phyloP scores from a whole-genome alignment of 2,797 vertebrate genomes.

The Triplophysa bombifrons region DNA sequence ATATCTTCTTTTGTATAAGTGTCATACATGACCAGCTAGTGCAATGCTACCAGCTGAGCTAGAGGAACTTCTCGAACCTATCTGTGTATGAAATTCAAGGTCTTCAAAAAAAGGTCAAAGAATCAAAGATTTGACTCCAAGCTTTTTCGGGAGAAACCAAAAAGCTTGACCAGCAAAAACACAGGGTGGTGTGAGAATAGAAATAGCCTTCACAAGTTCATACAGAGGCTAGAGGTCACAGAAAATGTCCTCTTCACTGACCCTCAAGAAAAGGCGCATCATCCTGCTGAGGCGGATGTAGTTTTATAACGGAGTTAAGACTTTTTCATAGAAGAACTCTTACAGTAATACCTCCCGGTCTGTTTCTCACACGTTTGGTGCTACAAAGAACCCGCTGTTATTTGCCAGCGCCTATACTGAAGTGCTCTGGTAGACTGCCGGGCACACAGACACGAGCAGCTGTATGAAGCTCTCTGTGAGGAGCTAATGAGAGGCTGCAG shows the following conservation, averaged over 20 bases:
- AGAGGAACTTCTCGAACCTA: no score
- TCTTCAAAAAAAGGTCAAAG: no score
- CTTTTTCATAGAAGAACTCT: slow-evolving; percentile 15
- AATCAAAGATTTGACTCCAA: not conserved
- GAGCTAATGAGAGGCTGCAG: slow-evolving; percentile 43
- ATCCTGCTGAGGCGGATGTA: slow-evolving; percentile 24
- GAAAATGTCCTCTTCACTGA: slow-evolving; percentile 8
- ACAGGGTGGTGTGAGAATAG: not conserved
- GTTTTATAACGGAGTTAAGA: slow-evolving; percentile 19
- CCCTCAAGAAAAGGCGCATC: slow-evolving; percentile 6
- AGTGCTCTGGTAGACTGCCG: slow-evolving; percentile 30
- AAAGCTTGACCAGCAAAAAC: not conserved
- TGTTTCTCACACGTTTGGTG: slow-evolving; percentile 31
- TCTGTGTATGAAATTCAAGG: no score
- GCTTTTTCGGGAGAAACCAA: not conserved
- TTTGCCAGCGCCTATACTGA: slow-evolving; percentile 27
- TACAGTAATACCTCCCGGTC: slow-evolving; percentile 18
- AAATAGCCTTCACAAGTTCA: slow-evolving; percentile 21
- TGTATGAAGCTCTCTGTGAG: slow-evolving; percentile 40
- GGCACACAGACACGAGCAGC: slow-evolving; percentile 39
- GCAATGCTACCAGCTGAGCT: no score
- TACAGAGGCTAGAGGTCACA: not conserved
- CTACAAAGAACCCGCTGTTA: slow-evolving; percentile 50
- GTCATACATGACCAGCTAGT: no score
- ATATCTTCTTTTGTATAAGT: no score